Percentiles rank a stretch among this genome's conserved stretches.
These are phyloP conservation scores for Zygaena filipendulae DNA, from an alignment of 2,888 invertebrate species.

Conservation along the genomic window DNA sequence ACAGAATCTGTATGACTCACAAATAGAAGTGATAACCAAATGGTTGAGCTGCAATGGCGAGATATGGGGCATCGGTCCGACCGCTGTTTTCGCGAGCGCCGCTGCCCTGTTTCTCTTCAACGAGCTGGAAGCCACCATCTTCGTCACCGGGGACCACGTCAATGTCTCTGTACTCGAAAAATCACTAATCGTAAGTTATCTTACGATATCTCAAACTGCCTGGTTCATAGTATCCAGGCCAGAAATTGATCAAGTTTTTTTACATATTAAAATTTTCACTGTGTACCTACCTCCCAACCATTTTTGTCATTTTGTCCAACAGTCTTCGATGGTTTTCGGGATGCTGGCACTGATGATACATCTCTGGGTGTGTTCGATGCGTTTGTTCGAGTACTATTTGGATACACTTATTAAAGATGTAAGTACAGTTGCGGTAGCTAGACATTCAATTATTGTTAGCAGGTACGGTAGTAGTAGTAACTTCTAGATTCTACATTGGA, in stretches of 20 bases:
- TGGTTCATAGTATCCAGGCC: too few relatives aligned
- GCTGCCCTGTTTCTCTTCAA: constrained; percentile 57
- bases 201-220: neutral
- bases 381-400: constrained; percentile 58
- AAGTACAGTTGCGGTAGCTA: too few relatives aligned
- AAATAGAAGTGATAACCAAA: constrained; percentile 35
- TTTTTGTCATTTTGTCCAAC: too few relatives aligned
- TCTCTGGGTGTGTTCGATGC: constrained; percentile 57
- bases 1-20: constrained; percentile 37
- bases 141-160: constrained; percentile 34
- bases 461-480: too few relatives aligned
- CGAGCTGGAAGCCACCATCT: constrained; percentile 45
- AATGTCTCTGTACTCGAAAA: constrained; percentile 42
- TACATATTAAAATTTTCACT: too few relatives aligned
- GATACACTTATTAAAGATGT: constrained; percentile 56
- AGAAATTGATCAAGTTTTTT: too few relatives aligned
- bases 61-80: constrained; percentile 55
- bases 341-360: constrained; percentile 59
- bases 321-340: constrained; percentile 54
- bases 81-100: constrained; percentile 55
- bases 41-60: constrained; percentile 64
- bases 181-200: constrained; percentile 35
- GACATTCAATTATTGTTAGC: neutral
- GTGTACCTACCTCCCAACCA: too few relatives aligned
- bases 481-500: too few relatives aligned